phyloP scores from a whole-genome alignment of 2,797 vertebrate species.

The Tenualosa ilisha region DNA sequence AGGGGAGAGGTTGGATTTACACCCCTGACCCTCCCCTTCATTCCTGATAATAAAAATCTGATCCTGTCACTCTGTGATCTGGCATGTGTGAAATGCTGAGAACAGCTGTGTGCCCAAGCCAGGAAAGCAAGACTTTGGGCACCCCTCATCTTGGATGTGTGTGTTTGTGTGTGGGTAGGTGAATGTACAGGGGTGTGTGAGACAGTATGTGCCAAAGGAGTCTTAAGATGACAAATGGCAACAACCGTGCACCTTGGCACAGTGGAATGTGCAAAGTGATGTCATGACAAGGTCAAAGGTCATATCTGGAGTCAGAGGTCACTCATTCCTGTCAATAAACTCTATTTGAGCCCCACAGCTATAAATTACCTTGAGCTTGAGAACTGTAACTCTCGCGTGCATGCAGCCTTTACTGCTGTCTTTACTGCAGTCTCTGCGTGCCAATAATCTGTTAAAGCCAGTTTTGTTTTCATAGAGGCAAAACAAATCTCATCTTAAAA shows the following conservation, averaged over 20 bases:
- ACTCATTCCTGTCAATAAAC: neutral
- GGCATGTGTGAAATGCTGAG: slow-evolving; percentile 13
- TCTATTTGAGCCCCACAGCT: slow-evolving; percentile 1
- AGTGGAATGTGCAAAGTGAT: neutral
- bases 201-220: neutral
- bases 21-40: slow-evolving; percentile 58
- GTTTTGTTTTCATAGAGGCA: slow-evolving; percentile 21
- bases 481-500: slow-evolving; percentile 7
- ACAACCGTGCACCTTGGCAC: neutral
- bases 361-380: neutral
- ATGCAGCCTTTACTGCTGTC: neutral
- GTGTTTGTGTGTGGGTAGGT: slow-evolving; percentile 29
- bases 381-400: neutral
- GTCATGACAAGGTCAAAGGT: slow-evolving; percentile 5
- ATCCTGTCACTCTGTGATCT: slow-evolving; percentile 50
- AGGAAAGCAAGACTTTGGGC: slow-evolving; percentile 54
- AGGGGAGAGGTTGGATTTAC: slow-evolving; percentile 58
- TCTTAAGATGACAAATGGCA: neutral
- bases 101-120: slow-evolving; percentile 26
- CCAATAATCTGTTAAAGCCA: slow-evolving; percentile 16
- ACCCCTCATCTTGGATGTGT: slow-evolving; percentile 8
- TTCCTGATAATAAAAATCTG: slow-evolving; percentile 70
- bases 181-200: slow-evolving; percentile 51
- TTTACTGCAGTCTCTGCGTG: neutral
- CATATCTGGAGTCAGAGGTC: neutral